Percentiles rank a stretch among this genome's conserved stretches.
Conservation (phyloP, 2,888 invertebrate genomes). For the Apoderus coryli region DNA sequence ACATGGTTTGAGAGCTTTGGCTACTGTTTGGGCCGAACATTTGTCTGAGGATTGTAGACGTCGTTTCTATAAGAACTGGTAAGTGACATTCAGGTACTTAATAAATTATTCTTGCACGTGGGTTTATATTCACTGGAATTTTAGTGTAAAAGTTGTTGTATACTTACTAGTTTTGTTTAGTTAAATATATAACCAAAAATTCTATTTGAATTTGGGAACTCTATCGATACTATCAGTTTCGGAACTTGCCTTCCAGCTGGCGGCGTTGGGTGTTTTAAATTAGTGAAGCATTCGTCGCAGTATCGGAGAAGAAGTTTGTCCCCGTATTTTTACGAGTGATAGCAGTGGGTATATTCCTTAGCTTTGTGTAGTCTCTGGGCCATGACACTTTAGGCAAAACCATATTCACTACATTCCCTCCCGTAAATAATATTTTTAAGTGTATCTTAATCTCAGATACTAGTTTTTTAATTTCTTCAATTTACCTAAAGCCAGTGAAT, state of each 20-base stretch:
- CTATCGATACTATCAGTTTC: slow-evolving; percentile 27
- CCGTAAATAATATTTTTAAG: too few relatives aligned
- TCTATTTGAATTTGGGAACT: too few relatives aligned
- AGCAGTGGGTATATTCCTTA: slow-evolving; percentile 59
- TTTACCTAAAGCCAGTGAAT: too few relatives aligned
- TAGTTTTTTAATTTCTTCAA: too few relatives aligned
- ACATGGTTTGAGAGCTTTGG: slow-evolving; percentile 85
- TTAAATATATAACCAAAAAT: too few relatives aligned
- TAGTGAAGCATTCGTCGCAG: slow-evolving; percentile 34
- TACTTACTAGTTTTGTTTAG: too few relatives aligned
- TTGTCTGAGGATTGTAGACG: slow-evolving; percentile 96
- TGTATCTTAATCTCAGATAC: too few relatives aligned
- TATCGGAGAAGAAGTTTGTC: slow-evolving; percentile 48
- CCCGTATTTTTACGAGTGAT: too few relatives aligned
- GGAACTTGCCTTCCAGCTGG: slow-evolving; percentile 33
- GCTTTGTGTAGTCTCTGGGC: slow-evolving; percentile 54
- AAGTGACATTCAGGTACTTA: too few relatives aligned
- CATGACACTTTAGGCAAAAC: slow-evolving; percentile 54
- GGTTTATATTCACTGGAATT: too few relatives aligned
- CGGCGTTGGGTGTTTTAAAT: slow-evolving; percentile 21
- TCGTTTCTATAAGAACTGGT: slow-evolving; percentile 99
- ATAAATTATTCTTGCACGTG: too few relatives aligned
- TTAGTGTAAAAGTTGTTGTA: too few relatives aligned
- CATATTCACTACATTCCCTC: slow-evolving; percentile 51
- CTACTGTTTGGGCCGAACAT: slow-evolving; percentile 98